Percentiles rank a stretch among this genome's conserved stretches.
Evolutionary conservation across 1,140 invertebrate genomes (phyloP).

Genomic region (Lamellibrachia luymesi): DNA sequence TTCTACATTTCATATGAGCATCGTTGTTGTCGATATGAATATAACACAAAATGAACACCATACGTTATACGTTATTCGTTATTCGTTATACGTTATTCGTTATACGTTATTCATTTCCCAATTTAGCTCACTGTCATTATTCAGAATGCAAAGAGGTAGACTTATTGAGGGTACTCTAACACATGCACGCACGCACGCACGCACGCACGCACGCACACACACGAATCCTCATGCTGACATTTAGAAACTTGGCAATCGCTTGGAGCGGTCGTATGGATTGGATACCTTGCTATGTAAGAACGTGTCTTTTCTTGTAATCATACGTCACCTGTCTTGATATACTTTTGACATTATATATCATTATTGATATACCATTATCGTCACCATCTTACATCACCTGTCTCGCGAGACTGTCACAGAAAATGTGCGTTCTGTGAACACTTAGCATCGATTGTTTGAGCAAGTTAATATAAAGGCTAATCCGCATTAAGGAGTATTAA

Average conservation of each 20-base stretch:
- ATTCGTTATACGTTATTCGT: too few species aligned
- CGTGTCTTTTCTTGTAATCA: background rate
- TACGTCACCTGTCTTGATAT: too few species aligned
- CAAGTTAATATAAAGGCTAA: background rate
- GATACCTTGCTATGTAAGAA: too few species aligned
- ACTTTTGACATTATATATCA: background rate
- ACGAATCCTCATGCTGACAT: too few species aligned
- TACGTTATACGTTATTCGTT: too few species aligned
- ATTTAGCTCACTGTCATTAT: too few species aligned
- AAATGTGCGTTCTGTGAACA: background rate
- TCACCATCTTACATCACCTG: background rate
- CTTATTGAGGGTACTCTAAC: background rate
- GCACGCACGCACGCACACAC: background rate
- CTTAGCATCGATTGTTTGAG: background rate
- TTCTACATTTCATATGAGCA: background rate
- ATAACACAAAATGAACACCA: background rate
- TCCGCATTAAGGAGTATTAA: background rate
- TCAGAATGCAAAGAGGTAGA: too few species aligned
- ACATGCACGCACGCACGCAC: background rate
- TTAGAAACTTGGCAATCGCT: too few species aligned
- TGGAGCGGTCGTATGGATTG: too few species aligned
- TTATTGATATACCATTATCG: background rate
- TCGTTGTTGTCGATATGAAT: background rate
- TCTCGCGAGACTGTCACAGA: background rate
- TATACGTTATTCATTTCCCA: too few species aligned